Evolutionary conservation across 2,888 invertebrate genomes (phyloP), one percentile per base, ranked within the genome.

Genomic region (Drosophila helvetica): DNA sequence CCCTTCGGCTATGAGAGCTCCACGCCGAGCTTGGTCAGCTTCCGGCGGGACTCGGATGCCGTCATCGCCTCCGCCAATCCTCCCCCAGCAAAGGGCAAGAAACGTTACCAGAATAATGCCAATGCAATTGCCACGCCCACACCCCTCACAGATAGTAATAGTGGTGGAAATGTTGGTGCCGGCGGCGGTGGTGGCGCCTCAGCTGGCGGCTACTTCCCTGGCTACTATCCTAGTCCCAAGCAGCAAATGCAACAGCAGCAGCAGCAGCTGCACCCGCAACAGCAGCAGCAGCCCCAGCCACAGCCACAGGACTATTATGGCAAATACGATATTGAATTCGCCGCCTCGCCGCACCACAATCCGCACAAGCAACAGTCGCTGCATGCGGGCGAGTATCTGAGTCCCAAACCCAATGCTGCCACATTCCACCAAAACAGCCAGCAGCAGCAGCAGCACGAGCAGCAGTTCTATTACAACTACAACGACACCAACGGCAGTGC

Each of bases 301-400:
- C 73, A 77, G 17, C 51, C 88, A 12, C 91, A 91, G 59, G 92
- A 92, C 6, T 92, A 91, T 68, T 92, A 91, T 68, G 91, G 91
- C 63, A 92, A 92, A 74, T 92, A 92, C 75, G 92, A 92, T 50
- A 90, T 90, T 72, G 92, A 89, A 66, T 81, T 89, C 50, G 90
- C 90, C 53, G 63, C 88, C 67, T 74, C 86, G 57, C 86, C 86
- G 50, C 75, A 78, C 8, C 79, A 79, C 55, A 84, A 69, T 59
- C 73, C 78, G 33, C 87, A 78, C 63, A 76, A 89, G 61, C 75
- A 86, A 27, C 82, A 81, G 65, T 63, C 80, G 65, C 63, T 79
- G 58, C 79, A 83, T 77, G 15, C 33, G 33, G 80, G 82, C 77
- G 91, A 90, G 62, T 91, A 90, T 84, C 83, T 88, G 61, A 88